Percentiles rank a stretch among this genome's conserved stretches.
phyloP scores from a whole-genome alignment of 2,113 vertebrate genomes.

The Dermatemys mawii region DNA sequence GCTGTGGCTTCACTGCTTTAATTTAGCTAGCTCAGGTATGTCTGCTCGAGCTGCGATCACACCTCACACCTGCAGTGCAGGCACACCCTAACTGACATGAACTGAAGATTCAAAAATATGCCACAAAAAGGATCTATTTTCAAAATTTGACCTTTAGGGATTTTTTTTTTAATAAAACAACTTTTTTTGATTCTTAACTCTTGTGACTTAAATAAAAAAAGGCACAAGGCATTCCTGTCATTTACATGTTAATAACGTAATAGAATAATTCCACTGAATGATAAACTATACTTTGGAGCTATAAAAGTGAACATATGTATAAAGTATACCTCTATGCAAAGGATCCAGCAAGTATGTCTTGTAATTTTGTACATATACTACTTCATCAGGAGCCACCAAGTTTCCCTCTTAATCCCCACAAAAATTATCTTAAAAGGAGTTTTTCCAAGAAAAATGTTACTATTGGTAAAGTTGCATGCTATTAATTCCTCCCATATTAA shows the following conservation, averaged over 20 bases:
- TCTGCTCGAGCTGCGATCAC: not conserved
- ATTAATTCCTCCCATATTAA: not conserved
- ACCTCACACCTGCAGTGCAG: no score
- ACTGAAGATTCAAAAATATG: not conserved
- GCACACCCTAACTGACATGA: no score
- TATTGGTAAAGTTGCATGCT: not conserved
- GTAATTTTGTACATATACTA: not conserved
- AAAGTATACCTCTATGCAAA: not conserved
- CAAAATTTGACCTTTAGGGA: not conserved
- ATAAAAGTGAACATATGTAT: not conserved
- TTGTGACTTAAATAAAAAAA: not conserved
- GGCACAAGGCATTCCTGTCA: conserved; percentile 2
- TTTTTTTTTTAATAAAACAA: not conserved
- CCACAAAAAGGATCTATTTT: not conserved
- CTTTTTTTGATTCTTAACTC: not conserved
- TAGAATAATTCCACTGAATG: not conserved
- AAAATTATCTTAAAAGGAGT: not conserved
- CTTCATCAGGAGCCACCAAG: not conserved
- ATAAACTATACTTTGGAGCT: not conserved
- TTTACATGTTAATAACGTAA: not conserved
- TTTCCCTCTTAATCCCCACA: conserved; percentile 25
- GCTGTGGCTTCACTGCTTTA: not conserved
- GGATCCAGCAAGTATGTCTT: not conserved
- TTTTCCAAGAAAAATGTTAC: not conserved
- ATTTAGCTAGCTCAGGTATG: not conserved